Base-by-base conservation (phyloP, 2,113 vertebrate genomes). In the Oxyruncus cristatus region DNA sequence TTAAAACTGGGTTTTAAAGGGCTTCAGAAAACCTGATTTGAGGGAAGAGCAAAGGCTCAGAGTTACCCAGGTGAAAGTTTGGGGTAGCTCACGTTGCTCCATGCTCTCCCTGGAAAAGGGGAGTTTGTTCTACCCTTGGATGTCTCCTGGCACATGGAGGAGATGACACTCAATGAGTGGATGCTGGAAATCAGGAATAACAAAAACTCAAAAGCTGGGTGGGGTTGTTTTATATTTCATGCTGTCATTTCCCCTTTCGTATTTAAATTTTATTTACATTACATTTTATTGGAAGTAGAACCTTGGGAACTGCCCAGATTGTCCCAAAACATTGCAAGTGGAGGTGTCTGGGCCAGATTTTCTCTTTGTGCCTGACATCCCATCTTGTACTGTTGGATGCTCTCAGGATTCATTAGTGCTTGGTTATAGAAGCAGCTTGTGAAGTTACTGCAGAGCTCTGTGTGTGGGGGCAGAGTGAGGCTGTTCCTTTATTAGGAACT, bases 311-410 rank as follows among this genome's bases (percentile, higher is more conserved):
- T 15, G 26, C 23, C 76, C 56, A 18, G 26, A 1, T 27, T 27
- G 33, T 67, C 3, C 2, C 42, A 24, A 15, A 63, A 6, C 21
- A 0, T 5, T 2, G 2, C 24, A 5, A 3, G 5, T 0, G 4
- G 17, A 5, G 12, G 23, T 68, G 41, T 32, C 30, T 4, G 10
- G 41, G 11, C 80, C 8, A 2, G 10, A 16, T 39, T 44, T 73
- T 23, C 78, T 35, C 21, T 52, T 13, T 33, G 58, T 26, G 4
- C 8, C 3, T 66, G 68, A 42, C 22, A 2, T 14, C 9, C 47
- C 59, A 0, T 33, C 1, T 24, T 10, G 11, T 26, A 53, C 23
- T 44, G 3, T 9, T 6, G 47, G 86, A 5, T 84, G 56, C 55
- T 87, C 20, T 22, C 41, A 9, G 92, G 62, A 12, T 94, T 72